Evolutionary conservation across 37 sponge, comb jelly and placozoan species (phyloP).

Genomic region (Mnemiopsis leidyi): DNA sequence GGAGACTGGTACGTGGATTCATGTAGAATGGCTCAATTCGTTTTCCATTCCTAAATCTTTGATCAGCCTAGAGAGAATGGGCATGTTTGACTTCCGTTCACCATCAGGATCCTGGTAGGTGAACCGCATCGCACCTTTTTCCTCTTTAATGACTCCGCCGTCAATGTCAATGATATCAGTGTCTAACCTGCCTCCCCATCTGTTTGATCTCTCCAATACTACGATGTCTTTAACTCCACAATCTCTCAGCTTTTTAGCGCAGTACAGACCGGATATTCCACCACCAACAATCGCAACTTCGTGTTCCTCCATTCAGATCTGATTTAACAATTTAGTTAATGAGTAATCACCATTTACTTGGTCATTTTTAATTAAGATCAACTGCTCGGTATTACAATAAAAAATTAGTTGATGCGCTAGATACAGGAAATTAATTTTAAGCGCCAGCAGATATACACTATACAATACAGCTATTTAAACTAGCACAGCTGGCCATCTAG

Average conservation of each 20-base stretch:
- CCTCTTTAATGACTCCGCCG: not conserved
- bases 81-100: not conserved
- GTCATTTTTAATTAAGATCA: too few species aligned
- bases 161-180: not conserved
- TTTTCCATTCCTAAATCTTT: not conserved
- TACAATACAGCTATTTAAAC: too few species aligned
- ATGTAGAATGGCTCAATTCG: conserved; percentile 9
- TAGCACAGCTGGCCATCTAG: too few species aligned
- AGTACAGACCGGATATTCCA: not conserved
- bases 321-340: too few species aligned
- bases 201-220: not conserved
- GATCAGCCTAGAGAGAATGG: not conserved
- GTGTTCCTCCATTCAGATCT: not conserved
- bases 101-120: conserved; percentile 11
- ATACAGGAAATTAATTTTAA: too few species aligned
- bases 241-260: not conserved
- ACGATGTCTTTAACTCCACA: not conserved
- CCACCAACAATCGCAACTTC: conserved; percentile 5
- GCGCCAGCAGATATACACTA: too few species aligned
- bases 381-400: too few species aligned
- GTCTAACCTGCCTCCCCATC: not conserved
- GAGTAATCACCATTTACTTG: too few species aligned
- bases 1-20: not conserved
- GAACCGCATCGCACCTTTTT: not conserved
- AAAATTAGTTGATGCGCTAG: too few species aligned